These are phyloP conservation scores for Sipha maydis DNA, from an alignment of 2,888 invertebrate genomes.

Conservation along the genomic window DNA sequence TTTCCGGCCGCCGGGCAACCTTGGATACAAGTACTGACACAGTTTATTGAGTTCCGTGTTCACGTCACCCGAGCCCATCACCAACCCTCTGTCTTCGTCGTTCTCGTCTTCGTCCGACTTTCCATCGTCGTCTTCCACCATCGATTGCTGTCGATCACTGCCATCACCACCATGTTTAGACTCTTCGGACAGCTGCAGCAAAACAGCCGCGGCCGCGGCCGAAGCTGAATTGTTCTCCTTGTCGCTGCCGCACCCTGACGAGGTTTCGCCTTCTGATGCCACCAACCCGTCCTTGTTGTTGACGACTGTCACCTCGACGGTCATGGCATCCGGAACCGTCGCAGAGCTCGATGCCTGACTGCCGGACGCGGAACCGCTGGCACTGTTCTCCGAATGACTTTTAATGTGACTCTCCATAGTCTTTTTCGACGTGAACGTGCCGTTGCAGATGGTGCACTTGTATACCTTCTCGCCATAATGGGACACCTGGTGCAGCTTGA, in stretches of 20 bases:
- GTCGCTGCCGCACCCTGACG: conserved; percentile 66
- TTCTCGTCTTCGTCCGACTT: not conserved
- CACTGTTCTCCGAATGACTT: conserved; percentile 74
- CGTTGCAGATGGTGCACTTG: conserved; percentile 90
- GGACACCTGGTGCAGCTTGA: conserved; percentile 88
- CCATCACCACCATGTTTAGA: conserved; percentile 29
- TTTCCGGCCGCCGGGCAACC: conserved; percentile 19
- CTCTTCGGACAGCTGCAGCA: conserved; percentile 40
- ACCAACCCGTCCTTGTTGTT: conserved; percentile 3
- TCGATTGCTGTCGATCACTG: too few species aligned
- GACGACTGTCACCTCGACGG: not conserved
- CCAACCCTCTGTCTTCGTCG: not conserved
- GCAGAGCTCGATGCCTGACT: not conserved
- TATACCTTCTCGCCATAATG: conserved; percentile 93
- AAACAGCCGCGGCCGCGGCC: conserved; percentile 64
- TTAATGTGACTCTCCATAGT: conserved; percentile 90
- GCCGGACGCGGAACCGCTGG: conserved; percentile 48
- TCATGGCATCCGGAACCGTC: not conserved
- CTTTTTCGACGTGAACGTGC: conserved; percentile 90
- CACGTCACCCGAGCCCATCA: conserved; percentile 18
- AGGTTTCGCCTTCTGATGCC: conserved; percentile 64
- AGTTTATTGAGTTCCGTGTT: conserved; percentile 37
- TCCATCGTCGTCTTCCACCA: not conserved
- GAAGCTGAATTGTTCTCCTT: conserved; percentile 68
- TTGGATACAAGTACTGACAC: conserved; percentile 68